Percentiles rank a stretch among this genome's conserved stretches.
Conservation (phyloP, 2,113 vertebrate genomes). For the Crotophaga sulcirostris region DNA sequence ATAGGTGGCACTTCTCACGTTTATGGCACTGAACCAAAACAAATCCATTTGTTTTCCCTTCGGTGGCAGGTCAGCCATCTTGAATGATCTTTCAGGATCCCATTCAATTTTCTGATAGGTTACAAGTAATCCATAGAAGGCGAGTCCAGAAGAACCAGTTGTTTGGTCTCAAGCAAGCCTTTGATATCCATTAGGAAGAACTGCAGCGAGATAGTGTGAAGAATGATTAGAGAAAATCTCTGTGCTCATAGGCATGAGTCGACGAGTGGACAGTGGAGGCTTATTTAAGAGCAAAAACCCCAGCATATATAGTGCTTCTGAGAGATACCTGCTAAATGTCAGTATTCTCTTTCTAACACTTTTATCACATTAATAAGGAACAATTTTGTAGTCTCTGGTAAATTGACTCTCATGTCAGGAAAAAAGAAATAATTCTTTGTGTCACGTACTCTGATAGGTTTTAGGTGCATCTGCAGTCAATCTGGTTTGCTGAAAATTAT, state of each 20-base stretch:
- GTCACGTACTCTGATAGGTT: neutral
- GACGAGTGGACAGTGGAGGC: neutral
- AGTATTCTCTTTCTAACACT: neutral
- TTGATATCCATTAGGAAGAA: neutral
- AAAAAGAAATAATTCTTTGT: neutral
- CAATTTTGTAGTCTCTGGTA: neutral
- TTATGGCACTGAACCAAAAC: neutral
- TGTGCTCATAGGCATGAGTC: neutral
- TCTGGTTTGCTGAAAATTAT: neutral
- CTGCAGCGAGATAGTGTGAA: neutral
- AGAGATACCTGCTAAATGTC: neutral
- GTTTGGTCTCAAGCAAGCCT: neutral
- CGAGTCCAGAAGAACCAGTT: neutral
- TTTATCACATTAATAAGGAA: neutral
- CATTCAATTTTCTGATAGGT: neutral
- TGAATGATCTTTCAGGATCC: neutral
- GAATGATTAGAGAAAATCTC: neutral
- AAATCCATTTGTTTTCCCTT: neutral
- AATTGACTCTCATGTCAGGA: rapidly evolving
- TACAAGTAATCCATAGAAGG: neutral
- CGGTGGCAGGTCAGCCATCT: neutral
- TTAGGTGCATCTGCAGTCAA: neutral
- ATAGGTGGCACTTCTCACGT: neutral
- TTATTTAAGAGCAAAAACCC: neutral
- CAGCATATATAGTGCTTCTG: neutral